A percentile compares a stretch with the other conserved stretches of the same genome.
Evolutionary conservation across 2,113 vertebrate species (phyloP).

Genomic region (Lophius piscatorius): DNA sequence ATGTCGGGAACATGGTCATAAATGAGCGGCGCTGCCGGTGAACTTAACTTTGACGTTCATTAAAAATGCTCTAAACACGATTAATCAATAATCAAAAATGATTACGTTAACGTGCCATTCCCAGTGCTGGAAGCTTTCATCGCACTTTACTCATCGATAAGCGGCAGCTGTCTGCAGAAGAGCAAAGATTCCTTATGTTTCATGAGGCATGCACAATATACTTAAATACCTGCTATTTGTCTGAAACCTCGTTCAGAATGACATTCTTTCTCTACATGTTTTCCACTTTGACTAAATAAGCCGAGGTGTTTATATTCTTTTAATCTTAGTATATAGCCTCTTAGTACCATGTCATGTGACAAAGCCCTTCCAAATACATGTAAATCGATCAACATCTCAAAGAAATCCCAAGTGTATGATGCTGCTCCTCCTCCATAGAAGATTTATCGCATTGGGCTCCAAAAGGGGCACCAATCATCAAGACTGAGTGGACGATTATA

Average conservation of each 20-base stretch:
- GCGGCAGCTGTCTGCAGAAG: constrained; percentile 2
- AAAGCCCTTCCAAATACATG: too few relatives aligned
- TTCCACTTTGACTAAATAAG: background rate
- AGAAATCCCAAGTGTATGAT: too few relatives aligned
- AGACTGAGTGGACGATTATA: too few relatives aligned
- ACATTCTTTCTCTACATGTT: too few relatives aligned
- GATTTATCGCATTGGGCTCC: too few relatives aligned
- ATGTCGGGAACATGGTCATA: constrained; percentile 27
- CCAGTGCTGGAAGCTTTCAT: constrained; percentile 14
- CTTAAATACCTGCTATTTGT: background rate
- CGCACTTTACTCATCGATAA: constrained; percentile 41
- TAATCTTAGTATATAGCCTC: too few relatives aligned
- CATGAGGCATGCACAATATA: background rate
- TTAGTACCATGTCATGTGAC: too few relatives aligned
- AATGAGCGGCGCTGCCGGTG: constrained; percentile 44
- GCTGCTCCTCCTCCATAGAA: too few relatives aligned
- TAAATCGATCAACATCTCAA: too few relatives aligned
- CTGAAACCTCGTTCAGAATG: too few relatives aligned
- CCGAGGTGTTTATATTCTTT: too few relatives aligned
- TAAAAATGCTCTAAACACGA: constrained; percentile 57
- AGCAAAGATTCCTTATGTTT: constrained; percentile 10
- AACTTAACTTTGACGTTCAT: constrained; percentile 63
- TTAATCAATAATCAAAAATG: constrained; percentile 67
- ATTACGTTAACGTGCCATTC: constrained; percentile 43
- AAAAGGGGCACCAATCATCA: too few relatives aligned